Evolutionary conservation across 1,140 invertebrate species (phyloP).

Genomic region (Brachionus plicatilis): DNA sequence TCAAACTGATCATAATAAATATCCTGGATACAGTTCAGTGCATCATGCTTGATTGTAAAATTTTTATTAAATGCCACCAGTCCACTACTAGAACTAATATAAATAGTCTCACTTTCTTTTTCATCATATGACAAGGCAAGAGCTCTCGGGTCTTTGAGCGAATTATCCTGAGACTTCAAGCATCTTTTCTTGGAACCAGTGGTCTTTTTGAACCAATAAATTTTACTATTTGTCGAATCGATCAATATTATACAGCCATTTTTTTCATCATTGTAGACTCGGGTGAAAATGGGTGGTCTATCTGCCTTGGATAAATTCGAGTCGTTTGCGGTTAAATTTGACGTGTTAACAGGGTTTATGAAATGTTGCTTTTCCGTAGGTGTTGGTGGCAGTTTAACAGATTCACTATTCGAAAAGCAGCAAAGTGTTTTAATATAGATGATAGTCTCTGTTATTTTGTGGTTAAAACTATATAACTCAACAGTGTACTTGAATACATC

Average conservation of each 20-base stretch:
- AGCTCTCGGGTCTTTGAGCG: not conserved
- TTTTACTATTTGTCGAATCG: constrained; percentile 28
- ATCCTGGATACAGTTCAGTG: not conserved
- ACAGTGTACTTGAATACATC: constrained; percentile 13
- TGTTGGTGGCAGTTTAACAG: not conserved
- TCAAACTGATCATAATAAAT: constrained; percentile 33
- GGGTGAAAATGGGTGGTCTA: not conserved
- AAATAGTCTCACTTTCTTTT: not conserved
- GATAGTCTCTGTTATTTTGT: not conserved
- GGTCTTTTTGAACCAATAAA: constrained; percentile 37
- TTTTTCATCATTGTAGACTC: constrained; percentile 29
- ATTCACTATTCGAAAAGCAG: not conserved
- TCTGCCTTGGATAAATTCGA: not conserved
- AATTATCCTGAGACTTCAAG: constrained; percentile 29
- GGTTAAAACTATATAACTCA: not conserved
- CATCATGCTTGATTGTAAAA: constrained; percentile 32
- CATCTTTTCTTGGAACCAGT: constrained; percentile 18
- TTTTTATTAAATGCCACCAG: constrained; percentile 9
- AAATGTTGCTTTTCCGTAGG: not conserved
- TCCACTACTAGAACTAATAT: not conserved
- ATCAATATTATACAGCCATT: constrained; percentile 3
- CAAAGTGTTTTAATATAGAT: not conserved
- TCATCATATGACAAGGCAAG: constrained; percentile 2
- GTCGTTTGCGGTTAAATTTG: not conserved
- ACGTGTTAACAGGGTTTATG: not conserved